Evolutionary conservation across 2,888 invertebrate genomes (phyloP), one percentile per base, ranked within the genome.

Genomic region (Orthosia gothica): DNA sequence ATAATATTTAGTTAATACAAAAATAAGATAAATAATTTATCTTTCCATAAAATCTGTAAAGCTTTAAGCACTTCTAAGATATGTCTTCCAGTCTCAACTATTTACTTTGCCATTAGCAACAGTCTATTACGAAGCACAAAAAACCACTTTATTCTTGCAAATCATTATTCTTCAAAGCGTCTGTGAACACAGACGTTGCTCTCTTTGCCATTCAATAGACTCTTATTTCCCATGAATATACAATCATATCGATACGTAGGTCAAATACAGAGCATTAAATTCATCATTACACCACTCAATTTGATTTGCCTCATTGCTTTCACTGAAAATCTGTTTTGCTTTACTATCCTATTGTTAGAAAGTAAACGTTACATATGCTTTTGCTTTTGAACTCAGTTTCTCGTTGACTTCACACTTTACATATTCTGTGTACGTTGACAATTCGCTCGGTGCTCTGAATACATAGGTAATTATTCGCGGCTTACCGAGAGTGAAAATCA

Each of bases 401-500:
- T 87, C 74, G 82, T 84, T 86, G 82, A 84, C 72, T 86, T 83
- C 79, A 79, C 88, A 89, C 88, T 89, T 84, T 66, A 84, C 87
- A 78, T 83, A 81, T 83, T 82, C 79, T 84, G 79, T 88, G 87
- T 87, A 82, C 67, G 69, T 66, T 87, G 89, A 89, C 89, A 91
- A 88, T 91, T 88, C 88, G 85, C 80, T 87, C 83, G 82, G 70
- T 90, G 92, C 91, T 93, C 94, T 88, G 89, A 92, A 94, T 94
- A 88, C 94, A 93, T 92, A 83, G 76, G 81, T 91, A 93, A 93
- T 92, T 91, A 91, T 93, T 94, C 91, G 91, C 94, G 86, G 88
- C 91, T 90, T 89, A 88, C 89, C 69, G 92, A 92, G 87, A 93
- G 93, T 90, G 91, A 92, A 92, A 93, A 91, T 89, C 84, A 90